phyloP scores from a whole-genome alignment of 2,113 vertebrate species.

The Amphilophus citrinellus region DNA sequence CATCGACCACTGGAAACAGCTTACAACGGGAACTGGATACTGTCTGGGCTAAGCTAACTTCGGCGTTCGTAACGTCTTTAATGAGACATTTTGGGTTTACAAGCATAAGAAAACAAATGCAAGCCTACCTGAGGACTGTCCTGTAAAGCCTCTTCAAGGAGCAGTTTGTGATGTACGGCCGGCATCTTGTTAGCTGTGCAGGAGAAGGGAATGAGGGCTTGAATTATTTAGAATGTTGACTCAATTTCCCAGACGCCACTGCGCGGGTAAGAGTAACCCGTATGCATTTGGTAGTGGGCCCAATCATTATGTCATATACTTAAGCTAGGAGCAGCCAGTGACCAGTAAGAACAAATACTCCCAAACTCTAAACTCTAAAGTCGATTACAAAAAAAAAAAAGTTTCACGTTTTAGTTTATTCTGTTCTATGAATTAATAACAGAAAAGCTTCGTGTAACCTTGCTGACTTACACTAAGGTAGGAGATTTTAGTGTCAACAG shows the following conservation, averaged over 20 bases:
- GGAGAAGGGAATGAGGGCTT: constrained; percentile 48
- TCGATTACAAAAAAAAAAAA: no score
- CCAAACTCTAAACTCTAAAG: not conserved
- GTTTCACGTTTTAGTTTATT: not conserved
- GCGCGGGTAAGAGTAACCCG: constrained; percentile 32
- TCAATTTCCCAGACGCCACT: constrained; percentile 75
- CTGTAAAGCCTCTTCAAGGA: constrained; percentile 94
- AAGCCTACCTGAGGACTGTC: constrained; percentile 95
- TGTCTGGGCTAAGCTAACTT: constrained; percentile 33
- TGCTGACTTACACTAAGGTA: not conserved
- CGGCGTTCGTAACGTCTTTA: not conserved
- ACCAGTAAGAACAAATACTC: not conserved
- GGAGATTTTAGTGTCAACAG: constrained; percentile 45
- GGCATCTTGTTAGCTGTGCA: constrained; percentile 87
- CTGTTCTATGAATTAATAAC: not conserved
- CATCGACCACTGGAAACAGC: constrained; percentile 54
- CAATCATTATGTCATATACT: constrained; percentile 28
- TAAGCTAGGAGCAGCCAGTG: not conserved
- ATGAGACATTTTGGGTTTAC: not conserved
- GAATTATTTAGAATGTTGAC: constrained; percentile 74
- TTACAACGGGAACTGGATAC: constrained; percentile 24
- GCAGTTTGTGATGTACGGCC: constrained; percentile 93
- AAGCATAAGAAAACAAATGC: not conserved
- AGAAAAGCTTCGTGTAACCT: not conserved
- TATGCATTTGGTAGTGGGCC: constrained; percentile 42